These are phyloP conservation scores for Pluvialis apricaria DNA, from an alignment of 2,113 vertebrate genomes.

Conservation along the genomic window DNA sequence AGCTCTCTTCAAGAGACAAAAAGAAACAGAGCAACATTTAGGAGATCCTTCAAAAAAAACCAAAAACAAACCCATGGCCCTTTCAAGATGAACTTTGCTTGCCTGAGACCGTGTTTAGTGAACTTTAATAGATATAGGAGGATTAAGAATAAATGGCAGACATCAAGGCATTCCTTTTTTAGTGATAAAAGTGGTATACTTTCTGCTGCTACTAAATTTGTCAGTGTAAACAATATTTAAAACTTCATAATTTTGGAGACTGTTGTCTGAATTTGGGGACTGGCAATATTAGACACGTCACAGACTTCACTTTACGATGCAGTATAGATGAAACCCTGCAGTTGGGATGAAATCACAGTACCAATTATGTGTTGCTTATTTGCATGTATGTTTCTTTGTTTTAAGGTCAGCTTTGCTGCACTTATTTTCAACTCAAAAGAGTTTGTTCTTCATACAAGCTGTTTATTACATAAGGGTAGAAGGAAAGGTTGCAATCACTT, in stretches of 20 bases:
- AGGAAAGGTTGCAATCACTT: neutral
- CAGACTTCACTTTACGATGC: neutral
- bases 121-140: neutral
- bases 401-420: neutral
- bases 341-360: neutral
- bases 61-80: accelerated
- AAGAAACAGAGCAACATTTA: neutral
- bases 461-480: neutral
- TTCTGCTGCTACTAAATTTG: neutral
- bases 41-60: neutral
- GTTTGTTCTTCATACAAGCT: neutral
- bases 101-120: neutral
- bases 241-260: neutral
- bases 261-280: neutral
- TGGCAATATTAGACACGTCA: neutral
- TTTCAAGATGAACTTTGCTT: neutral
- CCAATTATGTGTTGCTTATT: neutral
- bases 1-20: neutral
- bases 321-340: neutral
- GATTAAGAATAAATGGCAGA: neutral
- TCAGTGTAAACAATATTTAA: neutral
- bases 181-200: neutral
- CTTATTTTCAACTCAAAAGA: neutral
- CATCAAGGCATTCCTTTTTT: neutral
- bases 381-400: neutral